A percentile compares a stretch with the other conserved stretches of the same genome.
Evolutionary conservation across 2,888 invertebrate genomes (phyloP).

Genomic region (Ennomos quercinarius): DNA sequence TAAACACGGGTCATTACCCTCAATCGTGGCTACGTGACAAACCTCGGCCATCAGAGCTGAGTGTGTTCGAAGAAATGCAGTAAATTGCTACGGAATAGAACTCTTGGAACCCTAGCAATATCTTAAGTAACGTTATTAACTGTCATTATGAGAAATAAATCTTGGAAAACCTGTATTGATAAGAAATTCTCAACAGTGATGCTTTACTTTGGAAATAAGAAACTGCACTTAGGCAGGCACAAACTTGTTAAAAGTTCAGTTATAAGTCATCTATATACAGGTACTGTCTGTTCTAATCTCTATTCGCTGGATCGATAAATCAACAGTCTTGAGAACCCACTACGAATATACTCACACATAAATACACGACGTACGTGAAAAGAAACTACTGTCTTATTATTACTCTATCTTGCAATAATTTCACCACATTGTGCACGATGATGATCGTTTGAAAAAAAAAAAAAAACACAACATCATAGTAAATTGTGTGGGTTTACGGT

Average conservation of each 20-base stretch:
- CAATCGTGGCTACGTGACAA: slow-evolving; percentile 48
- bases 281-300: no score
- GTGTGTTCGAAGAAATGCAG: slow-evolving; percentile 44
- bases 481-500: slow-evolving; percentile 27
- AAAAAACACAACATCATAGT: slow-evolving; percentile 32
- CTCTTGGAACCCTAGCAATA: slow-evolving; percentile 36
- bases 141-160: slow-evolving; percentile 39
- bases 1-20: slow-evolving; percentile 43
- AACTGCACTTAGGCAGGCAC: no score
- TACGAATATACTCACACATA: slow-evolving; percentile 6
- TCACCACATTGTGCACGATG: slow-evolving; percentile 38
- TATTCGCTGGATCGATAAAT: no score
- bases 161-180: slow-evolving; percentile 25
- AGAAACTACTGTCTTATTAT: slow-evolving; percentile 25
- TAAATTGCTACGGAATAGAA: slow-evolving; percentile 37
- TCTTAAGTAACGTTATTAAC: slow-evolving; percentile 42
- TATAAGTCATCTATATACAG: no score
- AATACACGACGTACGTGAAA: slow-evolving; percentile 13
- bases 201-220: no score
- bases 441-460: slow-evolving; percentile 38
- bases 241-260: no score
- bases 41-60: slow-evolving; percentile 35
- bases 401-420: slow-evolving; percentile 35
- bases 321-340: neutral
- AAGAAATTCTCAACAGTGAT: neutral